Conservation (phyloP, 2,113 vertebrate genomes). For the Cyrtonyx montezumae region DNA sequence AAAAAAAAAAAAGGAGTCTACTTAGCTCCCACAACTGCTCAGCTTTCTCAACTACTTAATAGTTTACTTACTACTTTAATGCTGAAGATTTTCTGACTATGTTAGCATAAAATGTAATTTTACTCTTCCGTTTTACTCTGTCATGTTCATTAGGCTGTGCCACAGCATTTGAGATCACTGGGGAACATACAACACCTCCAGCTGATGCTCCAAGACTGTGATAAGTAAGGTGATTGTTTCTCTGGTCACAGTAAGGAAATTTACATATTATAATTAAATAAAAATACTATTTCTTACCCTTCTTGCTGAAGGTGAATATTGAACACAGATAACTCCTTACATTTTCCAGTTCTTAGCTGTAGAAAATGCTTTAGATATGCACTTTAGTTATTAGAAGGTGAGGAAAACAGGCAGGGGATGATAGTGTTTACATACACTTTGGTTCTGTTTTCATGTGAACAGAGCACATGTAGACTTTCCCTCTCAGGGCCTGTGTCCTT, state of each 20-base stretch:
- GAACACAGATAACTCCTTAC: not conserved
- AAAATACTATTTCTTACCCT: not conserved
- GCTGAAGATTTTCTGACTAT: slow-evolving; percentile 3
- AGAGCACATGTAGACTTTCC: not conserved
- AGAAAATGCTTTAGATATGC: not conserved
- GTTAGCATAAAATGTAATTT: not conserved
- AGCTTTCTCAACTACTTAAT: not conserved
- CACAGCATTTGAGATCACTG: not conserved
- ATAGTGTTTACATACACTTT: not conserved
- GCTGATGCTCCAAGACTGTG: not conserved
- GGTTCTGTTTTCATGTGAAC: not conserved
- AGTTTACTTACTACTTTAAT: not conserved
- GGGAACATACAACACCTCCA: not conserved
- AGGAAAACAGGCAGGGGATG: not conserved
- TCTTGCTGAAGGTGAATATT: not conserved
- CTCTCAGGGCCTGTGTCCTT: not conserved
- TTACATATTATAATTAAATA: not conserved
- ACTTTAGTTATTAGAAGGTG: not conserved
- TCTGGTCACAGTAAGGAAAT: not conserved
- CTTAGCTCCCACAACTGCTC: slow-evolving; percentile 2
- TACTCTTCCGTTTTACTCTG: not conserved
- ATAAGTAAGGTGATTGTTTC: not conserved
- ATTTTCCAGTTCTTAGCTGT: not conserved
- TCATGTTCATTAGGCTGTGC: not conserved
- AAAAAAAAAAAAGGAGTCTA: not conserved